Percentiles rank a stretch among this genome's conserved stretches.
phyloP scores from a whole-genome alignment of 2,113 vertebrate genomes.

The Acinonyx jubatus region DNA sequence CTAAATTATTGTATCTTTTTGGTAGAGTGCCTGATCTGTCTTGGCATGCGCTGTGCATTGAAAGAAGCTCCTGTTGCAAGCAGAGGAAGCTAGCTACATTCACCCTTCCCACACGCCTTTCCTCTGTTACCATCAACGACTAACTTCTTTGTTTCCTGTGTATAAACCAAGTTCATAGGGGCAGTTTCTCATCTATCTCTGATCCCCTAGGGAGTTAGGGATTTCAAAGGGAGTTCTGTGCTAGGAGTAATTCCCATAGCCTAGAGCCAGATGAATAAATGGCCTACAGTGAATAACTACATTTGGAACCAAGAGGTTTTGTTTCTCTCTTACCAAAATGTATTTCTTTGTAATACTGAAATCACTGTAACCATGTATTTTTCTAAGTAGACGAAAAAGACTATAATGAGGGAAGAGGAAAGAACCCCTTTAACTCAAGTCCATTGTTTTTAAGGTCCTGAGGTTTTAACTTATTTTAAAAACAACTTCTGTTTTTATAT shows the following conservation, averaged over 20 bases:
- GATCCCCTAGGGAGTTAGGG: conserved; percentile 35
- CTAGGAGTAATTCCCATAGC: conserved; percentile 74
- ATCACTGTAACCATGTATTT: conserved; percentile 56
- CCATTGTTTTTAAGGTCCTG: conserved; percentile 56
- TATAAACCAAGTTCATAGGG: conserved; percentile 52
- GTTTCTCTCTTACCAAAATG: conserved; percentile 69
- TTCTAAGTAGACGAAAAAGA: conserved; percentile 53
- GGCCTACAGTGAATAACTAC: conserved; percentile 64
- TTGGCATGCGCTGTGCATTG: conserved; percentile 66
- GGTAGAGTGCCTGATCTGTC: conserved; percentile 73
- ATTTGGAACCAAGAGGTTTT: conserved; percentile 71
- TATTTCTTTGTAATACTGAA: conserved; percentile 66
- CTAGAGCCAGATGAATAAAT: conserved; percentile 72
- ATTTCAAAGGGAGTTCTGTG: conserved; percentile 77
- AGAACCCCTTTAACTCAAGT: conserved; percentile 30
- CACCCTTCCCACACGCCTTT: conserved; percentile 66
- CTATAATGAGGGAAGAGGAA: conserved; percentile 1
- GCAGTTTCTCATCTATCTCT: conserved; percentile 74
- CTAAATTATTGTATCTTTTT: conserved; percentile 79
- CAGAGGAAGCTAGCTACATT: conserved; percentile 72
- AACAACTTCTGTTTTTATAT: conserved; percentile 37
- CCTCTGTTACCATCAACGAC: conserved; percentile 58
- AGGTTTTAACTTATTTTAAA: conserved; percentile 52
- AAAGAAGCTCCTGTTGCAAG: conserved; percentile 77
- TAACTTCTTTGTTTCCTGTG: conserved; percentile 74